Conservation (phyloP, 1,140 invertebrate genomes). For the Thaumetopoea pityocampa region DNA sequence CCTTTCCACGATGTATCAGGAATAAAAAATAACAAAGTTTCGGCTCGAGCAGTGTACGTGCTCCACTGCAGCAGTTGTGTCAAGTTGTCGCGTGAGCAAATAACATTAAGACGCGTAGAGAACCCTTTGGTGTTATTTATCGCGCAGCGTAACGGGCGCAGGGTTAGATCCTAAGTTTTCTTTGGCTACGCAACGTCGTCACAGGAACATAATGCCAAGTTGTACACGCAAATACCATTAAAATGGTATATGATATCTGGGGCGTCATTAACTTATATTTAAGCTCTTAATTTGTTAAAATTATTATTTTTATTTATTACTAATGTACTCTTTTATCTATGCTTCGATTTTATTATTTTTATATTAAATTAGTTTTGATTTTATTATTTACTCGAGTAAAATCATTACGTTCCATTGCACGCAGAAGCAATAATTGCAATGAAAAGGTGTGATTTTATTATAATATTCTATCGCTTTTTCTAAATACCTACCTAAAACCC, state of each 20-base stretch:
- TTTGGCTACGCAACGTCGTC: slow-evolving; percentile 18
- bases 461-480: no score
- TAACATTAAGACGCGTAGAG: slow-evolving; percentile 45
- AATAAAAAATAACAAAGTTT: no score
- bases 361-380: no score
- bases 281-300: neutral
- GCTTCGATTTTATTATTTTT: no score
- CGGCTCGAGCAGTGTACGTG: slow-evolving; percentile 12
- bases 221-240: slow-evolving; percentile 22
- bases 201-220: slow-evolving; percentile 21
- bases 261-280: slow-evolving; percentile 4
- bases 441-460: no score
- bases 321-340: no score
- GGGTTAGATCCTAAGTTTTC: slow-evolving; percentile 12
- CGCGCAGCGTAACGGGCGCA: slow-evolving; percentile 33
- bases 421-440: no score
- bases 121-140: slow-evolving; percentile 70
- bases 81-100: slow-evolving; percentile 49
- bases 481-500: no score
- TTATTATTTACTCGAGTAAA: no score
- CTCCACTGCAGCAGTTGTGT: slow-evolving; percentile 22
- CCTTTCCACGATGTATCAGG: no score
- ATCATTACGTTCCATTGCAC: no score
- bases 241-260: slow-evolving; percentile 13
- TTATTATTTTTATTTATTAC: neutral